Evolutionary conservation across 2,888 invertebrate genomes (phyloP), one percentile per base, ranked within the genome.

Genomic region (Eupithecia abbreviata): DNA sequence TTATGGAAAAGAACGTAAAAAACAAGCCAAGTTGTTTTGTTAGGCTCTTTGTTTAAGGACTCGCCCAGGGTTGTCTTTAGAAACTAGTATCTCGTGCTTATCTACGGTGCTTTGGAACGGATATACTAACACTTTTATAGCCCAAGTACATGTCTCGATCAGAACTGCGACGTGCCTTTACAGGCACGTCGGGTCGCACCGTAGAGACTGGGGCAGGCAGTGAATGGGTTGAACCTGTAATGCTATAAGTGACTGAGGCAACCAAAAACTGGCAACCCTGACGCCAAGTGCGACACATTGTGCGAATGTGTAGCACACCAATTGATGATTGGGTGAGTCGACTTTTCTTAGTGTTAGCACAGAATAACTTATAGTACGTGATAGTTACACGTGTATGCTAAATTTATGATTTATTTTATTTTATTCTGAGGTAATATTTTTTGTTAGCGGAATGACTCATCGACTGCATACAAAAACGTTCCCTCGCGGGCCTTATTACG

Each of bases 271-370:
- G 65, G 12, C 65, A 65, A 65, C 65, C 41, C 65, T 65, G 41
- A 65, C 2, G 12, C 15, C 65, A 62, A 62, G 55, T 55, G 7
- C 18, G 3, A 18, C 18, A 58, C 55, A 58, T 58, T 65, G 41
- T 41, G 41, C 12, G 58, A 62, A 62, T 65, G 65, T 65, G 65
- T 65, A 13, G 18, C 9, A 79, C 72, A 74, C 45, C 69, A 72
- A 74, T 71, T 76, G 58, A 45, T 80, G 78, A 80, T 80, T 74
- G 78, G 75, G 58, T 65, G 77, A 72, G 73, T 75, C 75, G 71
- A 71, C 70, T 77, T 76, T 71, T 74, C 74, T 78, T 74, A 70
- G 75, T 73, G 65, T 49, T 51, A 7, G 30, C 30, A 30, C 30
- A 30, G 30, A 30, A 30, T 30, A 30, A 30, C 30, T 30, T 30